Base-by-base conservation (phyloP, 2,888 invertebrate species). In the Aphodius sticticus region DNA sequence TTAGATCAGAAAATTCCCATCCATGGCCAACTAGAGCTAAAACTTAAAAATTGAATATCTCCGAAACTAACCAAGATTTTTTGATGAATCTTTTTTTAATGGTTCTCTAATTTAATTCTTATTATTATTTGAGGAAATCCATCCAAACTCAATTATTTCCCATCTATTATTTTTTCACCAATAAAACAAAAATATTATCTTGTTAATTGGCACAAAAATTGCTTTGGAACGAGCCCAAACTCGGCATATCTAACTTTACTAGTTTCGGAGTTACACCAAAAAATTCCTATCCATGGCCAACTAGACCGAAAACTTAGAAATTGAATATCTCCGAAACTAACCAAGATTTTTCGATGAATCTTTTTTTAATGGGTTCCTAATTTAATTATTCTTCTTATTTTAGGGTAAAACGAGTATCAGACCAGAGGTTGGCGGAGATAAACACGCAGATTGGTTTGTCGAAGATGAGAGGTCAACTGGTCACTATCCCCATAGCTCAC, bases 371-470 rank as follows among this genome's bases (percentile, higher is more conserved):
- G 9, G 3, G 1, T 53, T 53, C 53, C 53, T 9, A 53, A 53
- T 53, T 53, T 53, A 53, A 3, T 53, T 53, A 1, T 53, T 53
- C 53, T 85, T 84, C 80, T 87, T 86, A 80, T 86, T 89, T 83
- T 85, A 90, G 91, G 82, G 89, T 90, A 76, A 92, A 91, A 84
- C 88, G 92, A 75, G 90, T 92, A 35, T 92, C 92, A 35, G 92
- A 92, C 85, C 92, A 92, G 85, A 88, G 92, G 79, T 85, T 92
- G 78, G 92, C 92, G 35, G 92, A 92, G 85, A 86, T 92, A 83
- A 92, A 92, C 84, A 92, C 92, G 5, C 85, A 92, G 35, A 81
- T 92, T 78, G 91, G 91, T 2, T 87, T 92, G 81, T 86, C 89
- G 16, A 90, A 90, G 83, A 88, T 92, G 87, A 89, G 88, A 72